Conservation (phyloP, 53 echinoderm and acorn worm genomes). For the Arbacia lixula region DNA sequence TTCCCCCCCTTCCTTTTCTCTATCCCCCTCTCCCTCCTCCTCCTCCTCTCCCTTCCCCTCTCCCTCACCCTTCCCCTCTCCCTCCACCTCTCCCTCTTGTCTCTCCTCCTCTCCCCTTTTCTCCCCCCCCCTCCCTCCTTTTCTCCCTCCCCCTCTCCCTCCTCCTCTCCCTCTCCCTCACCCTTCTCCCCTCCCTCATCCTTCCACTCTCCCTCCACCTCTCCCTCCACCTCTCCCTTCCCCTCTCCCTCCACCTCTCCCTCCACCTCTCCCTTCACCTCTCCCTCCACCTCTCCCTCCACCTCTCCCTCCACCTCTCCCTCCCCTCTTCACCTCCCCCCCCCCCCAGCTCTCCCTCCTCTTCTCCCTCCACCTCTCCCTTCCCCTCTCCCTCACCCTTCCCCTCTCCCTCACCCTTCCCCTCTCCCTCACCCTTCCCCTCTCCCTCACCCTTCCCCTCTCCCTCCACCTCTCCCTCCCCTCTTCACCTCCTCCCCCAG, state of each 20-base stretch:
- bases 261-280: background rate
- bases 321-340: background rate
- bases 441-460: background rate
- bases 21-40: background rate
- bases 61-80: background rate
- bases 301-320: background rate
- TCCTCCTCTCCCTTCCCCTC: background rate
- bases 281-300: background rate
- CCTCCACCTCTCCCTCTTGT: too few relatives aligned
- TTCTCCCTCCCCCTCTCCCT: background rate
- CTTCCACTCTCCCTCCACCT: background rate
- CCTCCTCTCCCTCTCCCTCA: background rate
- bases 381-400: too few relatives aligned
- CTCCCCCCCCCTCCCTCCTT: background rate
- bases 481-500: background rate
- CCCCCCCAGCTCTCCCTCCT: background rate
- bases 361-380: background rate
- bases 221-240: background rate
- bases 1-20: background rate
- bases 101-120: background rate
- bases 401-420: background rate
- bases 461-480: background rate
- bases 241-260: background rate
- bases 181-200: background rate
- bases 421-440: too few relatives aligned